Evolutionary conservation across 2,888 invertebrate genomes (phyloP).

Genomic region (Stenchaetothrips biformis): DNA sequence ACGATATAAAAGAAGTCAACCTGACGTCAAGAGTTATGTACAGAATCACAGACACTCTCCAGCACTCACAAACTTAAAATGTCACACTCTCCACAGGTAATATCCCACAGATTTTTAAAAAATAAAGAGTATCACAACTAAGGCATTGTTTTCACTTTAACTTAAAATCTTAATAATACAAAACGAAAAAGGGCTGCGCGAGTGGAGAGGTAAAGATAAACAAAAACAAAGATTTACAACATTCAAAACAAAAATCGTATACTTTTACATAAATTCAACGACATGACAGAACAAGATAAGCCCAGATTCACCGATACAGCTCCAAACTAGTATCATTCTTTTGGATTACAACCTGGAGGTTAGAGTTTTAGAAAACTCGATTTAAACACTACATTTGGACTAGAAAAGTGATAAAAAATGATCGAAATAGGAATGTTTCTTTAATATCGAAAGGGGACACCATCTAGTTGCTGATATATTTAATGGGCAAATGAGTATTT

Average conservation of each 20-base stretch:
- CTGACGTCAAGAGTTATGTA: constrained; percentile 18
- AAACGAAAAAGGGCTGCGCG: constrained; percentile 5
- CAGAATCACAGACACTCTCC: constrained; percentile 22
- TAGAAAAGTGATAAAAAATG: constrained; percentile 20
- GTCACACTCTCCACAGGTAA: background rate
- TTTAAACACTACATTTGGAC: background rate
- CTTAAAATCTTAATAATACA: background rate
- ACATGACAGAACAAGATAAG: constrained; percentile 12
- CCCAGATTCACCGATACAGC: background rate
- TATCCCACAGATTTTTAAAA: background rate
- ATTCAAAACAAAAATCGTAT: constrained; percentile 19
- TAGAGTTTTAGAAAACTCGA: too few species aligned
- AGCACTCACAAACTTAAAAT: constrained; percentile 18
- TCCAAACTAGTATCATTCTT: too few species aligned
- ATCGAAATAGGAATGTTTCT: background rate
- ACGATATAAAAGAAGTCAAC: constrained; percentile 16
- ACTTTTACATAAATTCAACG: constrained; percentile 18
- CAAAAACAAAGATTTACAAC: constrained; percentile 15
- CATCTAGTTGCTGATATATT: constrained; percentile 4
- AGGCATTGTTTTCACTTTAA: constrained; percentile 13
- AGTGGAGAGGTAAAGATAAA: constrained; percentile 12
- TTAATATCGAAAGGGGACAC: background rate
- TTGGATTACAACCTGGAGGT: too few species aligned
- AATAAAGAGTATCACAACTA: constrained; percentile 9
- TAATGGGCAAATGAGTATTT: background rate